phyloP scores from a whole-genome alignment of 2,113 vertebrate genomes.

The Pyrgilauda ruficollis region DNA sequence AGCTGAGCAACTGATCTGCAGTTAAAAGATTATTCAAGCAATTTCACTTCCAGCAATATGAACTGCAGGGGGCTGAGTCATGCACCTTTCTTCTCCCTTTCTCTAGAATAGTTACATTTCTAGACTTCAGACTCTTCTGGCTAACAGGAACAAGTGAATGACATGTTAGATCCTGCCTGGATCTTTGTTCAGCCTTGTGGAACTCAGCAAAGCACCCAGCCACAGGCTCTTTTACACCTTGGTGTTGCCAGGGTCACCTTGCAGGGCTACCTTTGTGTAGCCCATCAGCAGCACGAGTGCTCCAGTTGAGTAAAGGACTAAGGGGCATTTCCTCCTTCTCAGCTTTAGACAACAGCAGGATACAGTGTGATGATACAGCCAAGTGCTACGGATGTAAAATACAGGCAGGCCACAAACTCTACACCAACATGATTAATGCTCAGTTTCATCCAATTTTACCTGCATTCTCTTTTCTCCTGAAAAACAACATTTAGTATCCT shows the following conservation, averaged over 20 bases:
- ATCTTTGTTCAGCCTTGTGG: background rate
- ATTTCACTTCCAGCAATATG: background rate
- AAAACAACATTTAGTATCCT: background rate
- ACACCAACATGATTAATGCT: background rate
- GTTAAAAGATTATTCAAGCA: background rate
- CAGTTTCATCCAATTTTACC: background rate
- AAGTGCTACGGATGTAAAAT: background rate
- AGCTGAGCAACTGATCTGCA: background rate
- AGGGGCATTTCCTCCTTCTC: background rate
- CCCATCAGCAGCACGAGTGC: accelerated
- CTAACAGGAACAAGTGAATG: background rate
- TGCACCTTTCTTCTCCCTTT: background rate
- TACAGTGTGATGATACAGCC: background rate
- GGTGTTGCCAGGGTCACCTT: background rate
- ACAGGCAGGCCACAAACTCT: background rate
- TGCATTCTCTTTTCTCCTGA: background rate
- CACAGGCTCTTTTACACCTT: background rate
- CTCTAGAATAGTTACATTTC: background rate
- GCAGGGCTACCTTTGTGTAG: background rate
- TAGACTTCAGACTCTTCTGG: background rate
- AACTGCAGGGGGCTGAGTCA: background rate
- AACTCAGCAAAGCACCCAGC: background rate
- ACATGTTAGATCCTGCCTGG: background rate
- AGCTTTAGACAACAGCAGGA: background rate
- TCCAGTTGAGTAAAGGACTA: accelerated